A percentile compares a stretch with the other conserved stretches of the same genome.
These are phyloP conservation scores for Hydriomena furcata DNA, from an alignment of 2,888 invertebrate species.

Conservation along the genomic window DNA sequence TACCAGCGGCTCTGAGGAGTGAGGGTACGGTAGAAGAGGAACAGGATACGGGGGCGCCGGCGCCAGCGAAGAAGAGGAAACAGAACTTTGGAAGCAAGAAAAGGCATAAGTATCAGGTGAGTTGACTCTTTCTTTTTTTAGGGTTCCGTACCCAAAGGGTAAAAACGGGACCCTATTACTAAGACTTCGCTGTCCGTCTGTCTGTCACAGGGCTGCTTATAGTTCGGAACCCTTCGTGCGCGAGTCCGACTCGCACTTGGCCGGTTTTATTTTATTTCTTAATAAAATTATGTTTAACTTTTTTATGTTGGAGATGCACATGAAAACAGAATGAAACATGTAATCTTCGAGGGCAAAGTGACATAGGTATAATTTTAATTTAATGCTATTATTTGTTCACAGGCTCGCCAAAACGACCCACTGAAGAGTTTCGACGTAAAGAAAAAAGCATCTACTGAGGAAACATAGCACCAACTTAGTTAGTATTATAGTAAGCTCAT, in stretches of 20 bases:
- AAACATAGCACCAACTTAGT: constrained; percentile 59
- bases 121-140: not conserved
- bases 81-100: constrained; percentile 64
- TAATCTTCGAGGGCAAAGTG: no score
- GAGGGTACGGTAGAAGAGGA: constrained; percentile 77
- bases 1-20: constrained; percentile 90
- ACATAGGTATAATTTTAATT: no score
- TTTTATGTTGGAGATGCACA: no score
- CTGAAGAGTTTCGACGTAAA: constrained; percentile 86
- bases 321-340: no score
- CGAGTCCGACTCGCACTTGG: no score
- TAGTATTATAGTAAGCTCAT: constrained; percentile 49
- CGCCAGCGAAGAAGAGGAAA: constrained; percentile 60
- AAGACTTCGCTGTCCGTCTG: no score
- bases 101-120: constrained; percentile 73
- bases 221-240: no score
- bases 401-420: constrained; percentile 87
- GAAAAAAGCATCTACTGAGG: constrained; percentile 61
- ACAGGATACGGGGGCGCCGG: constrained; percentile 44
- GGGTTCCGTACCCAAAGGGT: no score
- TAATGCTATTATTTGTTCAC: constrained; percentile 30
- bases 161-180: no score
- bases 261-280: no score
- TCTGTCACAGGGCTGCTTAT: no score
- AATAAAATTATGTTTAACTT: no score